A percentile compares a stretch with the other conserved stretches of the same genome.
Conservation (phyloP, 2,888 invertebrate species). For the Empis stercorea region DNA sequence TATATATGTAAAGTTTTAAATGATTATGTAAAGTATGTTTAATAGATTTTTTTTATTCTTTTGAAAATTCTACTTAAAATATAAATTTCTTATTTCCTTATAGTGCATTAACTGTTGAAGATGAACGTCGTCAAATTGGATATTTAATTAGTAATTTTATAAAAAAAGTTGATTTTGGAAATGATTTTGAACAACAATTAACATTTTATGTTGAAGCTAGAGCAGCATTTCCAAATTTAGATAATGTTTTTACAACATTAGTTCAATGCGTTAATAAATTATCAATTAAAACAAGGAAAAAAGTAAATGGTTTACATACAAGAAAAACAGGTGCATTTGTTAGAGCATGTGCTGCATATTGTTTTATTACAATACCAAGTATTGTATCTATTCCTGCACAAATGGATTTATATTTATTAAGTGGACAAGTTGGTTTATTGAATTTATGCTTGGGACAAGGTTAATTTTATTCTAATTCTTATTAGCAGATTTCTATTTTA, state of each 20-base stretch:
- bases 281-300: conserved; percentile 51
- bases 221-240: conserved; percentile 80
- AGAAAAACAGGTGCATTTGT: conserved; percentile 75
- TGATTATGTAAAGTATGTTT: conserved; percentile 76
- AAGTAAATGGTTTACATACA: conserved; percentile 62
- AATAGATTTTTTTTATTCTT: neutral
- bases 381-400: conserved; percentile 65
- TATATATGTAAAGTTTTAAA: conserved; percentile 80
- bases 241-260: conserved; percentile 70
- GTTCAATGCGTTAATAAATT: conserved; percentile 80
- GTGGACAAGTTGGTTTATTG: conserved; percentile 77
- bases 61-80: neutral
- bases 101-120: conserved; percentile 85
- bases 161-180: conserved; percentile 65
- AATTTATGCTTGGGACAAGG: conserved; percentile 89
- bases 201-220: conserved; percentile 89
- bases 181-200: conserved; percentile 82
- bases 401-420: conserved; percentile 72
- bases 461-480: too few relatives aligned
- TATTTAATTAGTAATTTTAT: conserved; percentile 70
- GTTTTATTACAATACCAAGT: conserved; percentile 94
- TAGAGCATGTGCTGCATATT: conserved; percentile 89
- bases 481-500: too few relatives aligned
- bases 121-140: conserved; percentile 78
- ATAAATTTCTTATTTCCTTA: conserved; percentile 22